Base-by-base conservation (phyloP, 2,888 invertebrate genomes). In the Eupeodes latifasciatus region DNA sequence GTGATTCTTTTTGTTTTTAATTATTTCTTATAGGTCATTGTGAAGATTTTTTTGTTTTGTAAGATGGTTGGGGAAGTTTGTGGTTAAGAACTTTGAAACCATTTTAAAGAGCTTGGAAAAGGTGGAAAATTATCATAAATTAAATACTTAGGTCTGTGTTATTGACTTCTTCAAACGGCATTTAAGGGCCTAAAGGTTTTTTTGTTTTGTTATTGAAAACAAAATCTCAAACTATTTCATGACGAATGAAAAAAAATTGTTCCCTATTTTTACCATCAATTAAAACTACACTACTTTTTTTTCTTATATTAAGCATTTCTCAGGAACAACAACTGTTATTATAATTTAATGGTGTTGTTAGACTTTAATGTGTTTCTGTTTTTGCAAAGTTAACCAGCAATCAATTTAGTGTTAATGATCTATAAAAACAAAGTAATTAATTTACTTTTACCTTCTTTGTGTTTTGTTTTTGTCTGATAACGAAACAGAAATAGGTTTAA, bases 121-220 rank as follows among this genome's bases (percentile, higher is more conserved):
- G 9, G 27, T 27, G 55, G 19, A 19, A 19, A 19, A 19, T 19
- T 19, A 19, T 19, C 19, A 19, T 10, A 14, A 44, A 64, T 49
- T 66, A 7, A 66, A 27, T 66, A n/a, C n/a, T n/a, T n/a, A 11
- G 16, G 34, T 44, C 14, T 55, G 36, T 71, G 19, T 71, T 53
- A 36, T 55, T 55, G 47, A 59, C 59, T 59, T 72, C 59, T 47
- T 72, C n/a, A 47, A 59, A 47, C 59, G 47, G 59, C 34, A 49
- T 10, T 59, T 16, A 5, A 47, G 72, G 57, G 57, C 11, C 6
- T 7, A 40, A 27, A 27, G 27, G 27, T 27, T 27, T 27, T 27
- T 27, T 19, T n/a, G n/a, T 19, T 19, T 27, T 2, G 27, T 27
- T 27, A 27, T 27, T 3, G 27, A 27, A 27, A 27, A 27, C 27